Base-by-base conservation (phyloP, 1,140 invertebrate species). In the Brachionus asplanchnoidis region DNA sequence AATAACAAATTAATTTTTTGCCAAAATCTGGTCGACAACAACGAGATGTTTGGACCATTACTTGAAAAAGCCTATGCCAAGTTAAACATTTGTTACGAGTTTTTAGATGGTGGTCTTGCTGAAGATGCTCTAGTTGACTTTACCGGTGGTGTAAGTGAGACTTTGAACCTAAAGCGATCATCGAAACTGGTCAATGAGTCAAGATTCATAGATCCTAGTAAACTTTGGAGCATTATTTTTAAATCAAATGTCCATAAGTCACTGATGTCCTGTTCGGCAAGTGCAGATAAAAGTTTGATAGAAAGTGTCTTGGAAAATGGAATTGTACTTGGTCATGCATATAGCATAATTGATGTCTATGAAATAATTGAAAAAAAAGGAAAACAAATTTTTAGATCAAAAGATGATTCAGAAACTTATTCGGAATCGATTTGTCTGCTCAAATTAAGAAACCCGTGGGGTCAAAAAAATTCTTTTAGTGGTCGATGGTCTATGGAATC, bases 61-160 rank as follows among this genome's bases (percentile, higher is more conserved):
- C 80, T 91, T 12, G 91, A 92, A 86, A 91, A 91, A 87, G 91
- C 90, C 7, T 90, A 90, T 86, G 90, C 90, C 23, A 91, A 91
- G 88, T 85, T 88, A n/a, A 86, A 88, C 85, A 87, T 87, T 6
- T 87, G 86, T 8, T 89, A 89, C 85, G 86, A 88, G 56, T 85
- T 86, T 11, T 83, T 92, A 28, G 88, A 90, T 70, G 90, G 90
- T 7, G 91, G 91, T 3, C 91, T 91, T 83, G 85, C 91, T n/a
- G 88, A 88, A 44, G 91, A 92, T 87, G 91, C 91, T 5, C 86
- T 92, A 17, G 89, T 92, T 65, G 91, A 92, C 85, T 89, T 92
- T 60, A 92, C 91, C 12, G 90, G 91, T 68, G 91, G 91, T 46
- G 89, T 92, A 26, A 20, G 28, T 14, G 65, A 68, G 26, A 68